Conservation (phyloP, 2,888 invertebrate species). For the Aphodius granarius region DNA sequence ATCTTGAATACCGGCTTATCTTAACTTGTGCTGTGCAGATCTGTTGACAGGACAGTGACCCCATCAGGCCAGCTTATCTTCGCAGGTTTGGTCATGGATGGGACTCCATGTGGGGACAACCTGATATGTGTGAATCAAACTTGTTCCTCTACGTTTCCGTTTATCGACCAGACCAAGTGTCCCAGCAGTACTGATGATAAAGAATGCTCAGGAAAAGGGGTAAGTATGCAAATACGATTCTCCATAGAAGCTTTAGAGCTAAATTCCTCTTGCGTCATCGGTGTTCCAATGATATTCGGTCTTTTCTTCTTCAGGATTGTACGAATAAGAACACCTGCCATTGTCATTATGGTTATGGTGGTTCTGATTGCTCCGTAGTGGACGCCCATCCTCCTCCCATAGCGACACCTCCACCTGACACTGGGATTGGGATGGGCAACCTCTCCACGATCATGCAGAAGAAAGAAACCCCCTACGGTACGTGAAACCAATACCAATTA, state of each 20-base stretch:
- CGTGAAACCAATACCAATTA: conserved; percentile 50
- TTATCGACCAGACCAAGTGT: conserved; percentile 85
- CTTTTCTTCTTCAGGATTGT: conserved; percentile 68
- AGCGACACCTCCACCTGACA: conserved; percentile 60
- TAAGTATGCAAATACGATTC: conserved; percentile 63
- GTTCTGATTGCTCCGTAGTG: conserved; percentile 82
- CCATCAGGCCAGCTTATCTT: conserved; percentile 52
- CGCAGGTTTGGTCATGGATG: conserved; percentile 87
- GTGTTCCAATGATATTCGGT: not conserved
- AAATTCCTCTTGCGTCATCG: not conserved
- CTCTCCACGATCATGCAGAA: conserved; percentile 72
- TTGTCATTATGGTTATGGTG: conserved; percentile 86
- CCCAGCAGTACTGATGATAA: conserved; percentile 85
- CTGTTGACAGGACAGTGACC: conserved; percentile 63
- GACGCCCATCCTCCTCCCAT: conserved; percentile 62
- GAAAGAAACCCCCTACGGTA: conserved; percentile 94
- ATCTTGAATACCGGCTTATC: no score
- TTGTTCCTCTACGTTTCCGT: conserved; percentile 83
- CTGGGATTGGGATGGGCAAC: conserved; percentile 58
- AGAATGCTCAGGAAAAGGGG: conserved; percentile 95
- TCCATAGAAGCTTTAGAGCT: not conserved
- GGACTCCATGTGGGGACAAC: conserved; percentile 91
- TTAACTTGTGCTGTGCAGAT: conserved; percentile 1
- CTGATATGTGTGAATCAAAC: conserved; percentile 94
- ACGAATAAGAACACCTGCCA: conserved; percentile 92